Evolutionary conservation across 2,888 invertebrate species (phyloP).

Genomic region (Ornithoptera alexandrae): DNA sequence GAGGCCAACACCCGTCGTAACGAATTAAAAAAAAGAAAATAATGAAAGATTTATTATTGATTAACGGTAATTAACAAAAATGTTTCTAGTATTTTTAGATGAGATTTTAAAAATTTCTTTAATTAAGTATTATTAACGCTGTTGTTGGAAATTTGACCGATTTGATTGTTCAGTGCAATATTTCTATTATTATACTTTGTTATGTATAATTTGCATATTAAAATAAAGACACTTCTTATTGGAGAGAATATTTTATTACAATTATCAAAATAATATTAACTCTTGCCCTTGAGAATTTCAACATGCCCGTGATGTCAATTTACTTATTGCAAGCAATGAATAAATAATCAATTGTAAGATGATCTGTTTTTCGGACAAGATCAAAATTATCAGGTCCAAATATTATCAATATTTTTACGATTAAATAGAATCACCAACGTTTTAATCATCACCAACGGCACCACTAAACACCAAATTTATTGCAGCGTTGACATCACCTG

Average conservation of each 20-base stretch:
- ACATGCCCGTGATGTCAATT: slow-evolving; percentile 59
- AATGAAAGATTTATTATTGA: no score
- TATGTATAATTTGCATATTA: neutral
- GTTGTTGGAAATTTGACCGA: no score
- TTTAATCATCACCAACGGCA: slow-evolving; percentile 62
- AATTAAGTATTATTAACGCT: no score
- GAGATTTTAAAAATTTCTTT: no score
- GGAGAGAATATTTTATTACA: neutral
- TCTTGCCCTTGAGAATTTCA: slow-evolving; percentile 50
- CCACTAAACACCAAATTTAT: slow-evolving; percentile 91
- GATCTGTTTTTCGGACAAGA: slow-evolving; percentile 19
- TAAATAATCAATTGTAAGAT: slow-evolving; percentile 30
- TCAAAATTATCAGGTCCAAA: neutral
- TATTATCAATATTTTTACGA: neutral
- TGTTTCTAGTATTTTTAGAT: no score
- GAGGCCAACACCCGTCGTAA: no score
- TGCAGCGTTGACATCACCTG: slow-evolving; percentile 94
- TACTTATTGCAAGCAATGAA: slow-evolving; percentile 47
- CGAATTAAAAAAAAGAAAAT: no score
- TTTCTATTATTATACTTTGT: no score
- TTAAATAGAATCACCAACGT: neutral
- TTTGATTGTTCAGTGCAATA: no score
- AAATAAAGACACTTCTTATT: neutral
- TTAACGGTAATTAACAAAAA: no score
- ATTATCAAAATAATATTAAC: slow-evolving; percentile 32